These are phyloP conservation scores for Paralinhomoeus sp. DNA, from an alignment of 2,888 invertebrate genomes.

Conservation along the genomic window DNA sequence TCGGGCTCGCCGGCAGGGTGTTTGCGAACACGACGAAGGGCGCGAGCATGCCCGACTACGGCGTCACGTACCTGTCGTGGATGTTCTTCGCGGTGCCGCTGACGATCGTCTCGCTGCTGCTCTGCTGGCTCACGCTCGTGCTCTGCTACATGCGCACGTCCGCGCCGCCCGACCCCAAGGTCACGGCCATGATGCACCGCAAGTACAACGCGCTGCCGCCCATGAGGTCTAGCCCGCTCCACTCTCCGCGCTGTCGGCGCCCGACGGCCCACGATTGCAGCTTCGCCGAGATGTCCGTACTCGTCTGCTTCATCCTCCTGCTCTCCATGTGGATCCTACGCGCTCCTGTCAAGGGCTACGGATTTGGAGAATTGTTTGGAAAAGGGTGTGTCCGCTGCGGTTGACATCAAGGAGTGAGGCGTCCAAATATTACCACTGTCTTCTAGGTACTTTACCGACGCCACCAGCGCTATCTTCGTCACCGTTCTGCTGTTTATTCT, in stretches of 20 bases:
- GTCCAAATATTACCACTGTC: too few species aligned
- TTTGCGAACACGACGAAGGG: too few species aligned
- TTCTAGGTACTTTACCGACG: conserved; percentile 24
- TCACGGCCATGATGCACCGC: conserved; percentile 13
- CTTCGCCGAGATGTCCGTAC: conserved; percentile 14
- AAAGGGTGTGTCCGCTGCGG: conserved; percentile 15
- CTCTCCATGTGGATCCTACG: conserved; percentile 69
- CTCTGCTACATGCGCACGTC: conserved; percentile 11
- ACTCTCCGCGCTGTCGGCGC: neutral
- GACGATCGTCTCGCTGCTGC: conserved; percentile 9
- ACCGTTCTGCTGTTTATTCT: conserved; percentile 58
- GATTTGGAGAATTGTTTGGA: conserved; percentile 44
- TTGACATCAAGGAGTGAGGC: too few species aligned
- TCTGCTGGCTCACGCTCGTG: conserved; percentile 11
- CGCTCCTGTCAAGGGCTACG: conserved; percentile 59
- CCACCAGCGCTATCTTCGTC: conserved; percentile 46
- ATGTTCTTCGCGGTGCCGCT: conserved; percentile 16
- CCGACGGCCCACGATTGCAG: too few species aligned
- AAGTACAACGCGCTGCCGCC: conserved; percentile 14
- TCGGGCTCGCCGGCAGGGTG: too few species aligned
- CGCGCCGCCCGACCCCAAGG: conserved; percentile 12
- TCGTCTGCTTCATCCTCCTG: conserved; percentile 42
- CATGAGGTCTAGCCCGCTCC: conserved; percentile 11
- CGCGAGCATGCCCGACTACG: too few species aligned
- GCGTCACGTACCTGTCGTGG: conserved; percentile 16